Evolutionary conservation across 2,797 vertebrate genomes (phyloP), one percentile per base, ranked within the genome.

Genomic region (Urosaurus nigricauda): DNA sequence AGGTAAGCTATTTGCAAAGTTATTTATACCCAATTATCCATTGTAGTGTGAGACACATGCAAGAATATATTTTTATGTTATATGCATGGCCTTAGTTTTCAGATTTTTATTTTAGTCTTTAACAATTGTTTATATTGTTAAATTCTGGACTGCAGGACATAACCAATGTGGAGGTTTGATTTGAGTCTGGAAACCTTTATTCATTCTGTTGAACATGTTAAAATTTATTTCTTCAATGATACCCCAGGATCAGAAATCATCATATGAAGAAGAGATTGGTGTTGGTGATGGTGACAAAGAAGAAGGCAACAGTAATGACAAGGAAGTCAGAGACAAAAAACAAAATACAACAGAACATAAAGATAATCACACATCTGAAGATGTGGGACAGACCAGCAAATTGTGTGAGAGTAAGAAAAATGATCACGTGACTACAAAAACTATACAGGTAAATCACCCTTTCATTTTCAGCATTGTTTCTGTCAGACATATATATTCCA

Each of bases 211-310:
- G 4, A 21, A 29, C 29, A 29, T 73, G 51, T 85, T 82, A 91
- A 93, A 84, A 87, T 56, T 4, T 88, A 1, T 95, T 85, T 89
- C 89, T 93, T 93, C 80, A 89, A 73, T 94, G 95, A 94, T 95
- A 43, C 94, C 87, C 90, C 92, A 97, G 97, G 93, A 93, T 91
- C 83, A 88, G 29, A 89, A 90, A 63, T 84, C 65, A 24, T 93
- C n/a, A 81, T 87, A 92, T 90, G 86, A 77, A 77, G 94, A 95
- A 91, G 93, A 93, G n/a, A 92, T 87, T 51, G 90, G 89, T 87
- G 88, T 86, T 75, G 74, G 29, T 26, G 58, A 35, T 9, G 71
- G 75, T 8, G 71, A 40, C 1, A 43, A 68, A 12, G 0, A 13
- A 47, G 60, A 87, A 35, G 88, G n/a, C 21, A 3, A 4, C 14